Conservation (phyloP, 2,888 invertebrate genomes). For the Calliopum simillimum region DNA sequence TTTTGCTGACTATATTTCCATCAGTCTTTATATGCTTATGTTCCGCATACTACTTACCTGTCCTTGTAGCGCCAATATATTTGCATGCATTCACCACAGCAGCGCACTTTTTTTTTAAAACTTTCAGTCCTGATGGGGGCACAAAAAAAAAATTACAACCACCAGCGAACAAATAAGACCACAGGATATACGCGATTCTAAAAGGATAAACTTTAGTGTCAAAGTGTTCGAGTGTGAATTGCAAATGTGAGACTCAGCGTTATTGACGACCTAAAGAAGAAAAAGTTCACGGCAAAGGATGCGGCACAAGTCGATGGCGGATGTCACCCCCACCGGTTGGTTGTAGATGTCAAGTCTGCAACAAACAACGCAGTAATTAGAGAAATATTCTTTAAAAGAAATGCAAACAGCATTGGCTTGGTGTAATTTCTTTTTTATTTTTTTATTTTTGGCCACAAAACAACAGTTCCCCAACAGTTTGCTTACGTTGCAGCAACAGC, state of each 20-base stretch:
- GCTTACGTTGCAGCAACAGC: too few species aligned
- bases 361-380: too few species aligned
- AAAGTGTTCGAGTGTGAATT: conserved; percentile 36
- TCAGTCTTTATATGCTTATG: too few species aligned
- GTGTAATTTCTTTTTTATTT: too few species aligned
- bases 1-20: too few species aligned
- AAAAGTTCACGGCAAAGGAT: neutral
- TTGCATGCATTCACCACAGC: neutral
- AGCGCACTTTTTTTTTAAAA: conserved; percentile 23
- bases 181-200: conserved; percentile 12
- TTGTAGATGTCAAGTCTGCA: neutral
- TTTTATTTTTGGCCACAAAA: too few species aligned
- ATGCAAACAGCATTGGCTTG: too few species aligned
- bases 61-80: too few species aligned
- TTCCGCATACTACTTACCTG: too few species aligned
- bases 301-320: neutral
- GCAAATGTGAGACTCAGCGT: conserved; percentile 27
- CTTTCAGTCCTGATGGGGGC: conserved; percentile 2
- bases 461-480: too few species aligned
- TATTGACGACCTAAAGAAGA: conserved; percentile 30
- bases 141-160: conserved; percentile 12
- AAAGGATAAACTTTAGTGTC: conserved; percentile 37
- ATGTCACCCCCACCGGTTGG: too few species aligned
- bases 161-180: conserved; percentile 22
- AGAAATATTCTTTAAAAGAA: too few species aligned